phyloP scores from a whole-genome alignment of 2,113 vertebrate species.

The Turdus rufiventris region DNA sequence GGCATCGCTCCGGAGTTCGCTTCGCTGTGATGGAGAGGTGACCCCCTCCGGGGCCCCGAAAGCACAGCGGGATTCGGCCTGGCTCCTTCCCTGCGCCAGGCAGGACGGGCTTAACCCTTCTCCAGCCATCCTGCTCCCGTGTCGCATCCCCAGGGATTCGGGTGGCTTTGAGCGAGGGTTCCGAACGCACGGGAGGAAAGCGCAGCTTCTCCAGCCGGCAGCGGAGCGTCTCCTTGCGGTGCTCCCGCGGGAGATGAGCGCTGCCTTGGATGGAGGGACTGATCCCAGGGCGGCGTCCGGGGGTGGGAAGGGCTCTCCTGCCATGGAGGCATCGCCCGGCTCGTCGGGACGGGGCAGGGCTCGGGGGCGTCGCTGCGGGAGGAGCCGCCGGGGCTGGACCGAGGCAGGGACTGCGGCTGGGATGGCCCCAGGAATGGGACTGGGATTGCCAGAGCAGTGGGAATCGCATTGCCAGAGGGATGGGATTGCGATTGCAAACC shows the following conservation, averaged over 20 bases:
- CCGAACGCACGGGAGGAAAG: accelerated
- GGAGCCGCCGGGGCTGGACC: neutral
- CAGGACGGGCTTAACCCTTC: neutral
- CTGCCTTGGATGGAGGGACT: accelerated
- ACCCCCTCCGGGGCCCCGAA: neutral
- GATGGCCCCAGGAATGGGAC: neutral
- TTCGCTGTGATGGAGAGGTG: neutral
- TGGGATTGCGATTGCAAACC: neutral
- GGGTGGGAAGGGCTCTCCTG: neutral
- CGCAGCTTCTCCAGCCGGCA: neutral
- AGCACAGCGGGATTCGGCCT: neutral
- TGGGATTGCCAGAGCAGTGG: too few species aligned
- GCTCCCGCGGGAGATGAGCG: neutral
- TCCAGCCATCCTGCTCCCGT: neutral
- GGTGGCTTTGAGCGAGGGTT: neutral
- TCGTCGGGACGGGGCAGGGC: neutral
- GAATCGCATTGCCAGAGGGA: accelerated
- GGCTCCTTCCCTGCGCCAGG: neutral
- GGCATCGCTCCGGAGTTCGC: neutral
- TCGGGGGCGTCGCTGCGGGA: neutral
- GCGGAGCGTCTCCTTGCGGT: accelerated
- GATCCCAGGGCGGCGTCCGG: accelerated
- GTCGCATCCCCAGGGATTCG: accelerated
- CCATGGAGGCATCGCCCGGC: neutral
- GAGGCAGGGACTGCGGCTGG: neutral